Conservation (phyloP, 2,888 invertebrate species). For the Linnaemya tessellans region DNA sequence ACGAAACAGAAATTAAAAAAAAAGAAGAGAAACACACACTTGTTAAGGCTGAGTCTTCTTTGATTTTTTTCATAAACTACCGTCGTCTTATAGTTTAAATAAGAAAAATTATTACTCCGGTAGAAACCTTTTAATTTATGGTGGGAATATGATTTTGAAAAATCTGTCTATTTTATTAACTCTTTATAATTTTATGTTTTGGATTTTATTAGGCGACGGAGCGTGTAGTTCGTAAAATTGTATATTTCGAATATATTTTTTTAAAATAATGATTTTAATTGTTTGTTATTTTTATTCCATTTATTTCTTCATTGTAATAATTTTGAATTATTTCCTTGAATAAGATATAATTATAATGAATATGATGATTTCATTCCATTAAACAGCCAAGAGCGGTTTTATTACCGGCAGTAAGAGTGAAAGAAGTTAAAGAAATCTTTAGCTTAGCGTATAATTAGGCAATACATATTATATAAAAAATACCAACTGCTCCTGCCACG, state of each 20-base stretch:
- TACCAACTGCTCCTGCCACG: too few relatives aligned
- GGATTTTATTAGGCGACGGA: slow-evolving; percentile 67
- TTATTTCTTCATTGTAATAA: slow-evolving; percentile 20
- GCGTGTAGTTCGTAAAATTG: slow-evolving; percentile 66
- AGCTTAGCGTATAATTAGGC: too few relatives aligned
- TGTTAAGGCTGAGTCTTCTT: slow-evolving; percentile 62
- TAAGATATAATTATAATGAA: slow-evolving; percentile 13
- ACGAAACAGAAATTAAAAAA: slow-evolving; percentile 19
- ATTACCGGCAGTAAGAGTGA: neutral
- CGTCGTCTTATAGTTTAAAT: slow-evolving; percentile 28
- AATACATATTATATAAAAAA: too few relatives aligned
- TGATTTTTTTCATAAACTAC: slow-evolving; percentile 71
- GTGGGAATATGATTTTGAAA: slow-evolving; percentile 70
- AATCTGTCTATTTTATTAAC: slow-evolving; percentile 35
- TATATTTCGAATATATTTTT: neutral
- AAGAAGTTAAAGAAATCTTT: neutral
- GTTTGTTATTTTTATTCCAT: slow-evolving; percentile 17
- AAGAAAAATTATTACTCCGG: slow-evolving; percentile 69
- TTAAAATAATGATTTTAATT: slow-evolving; percentile 50
- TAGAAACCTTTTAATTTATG: slow-evolving; percentile 68
- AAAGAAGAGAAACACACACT: too few relatives aligned
- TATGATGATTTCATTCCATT: slow-evolving; percentile 3
- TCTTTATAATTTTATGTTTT: slow-evolving; percentile 15
- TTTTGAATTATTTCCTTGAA: slow-evolving; percentile 22
- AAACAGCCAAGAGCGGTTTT: neutral